Conservation (phyloP, 2,888 invertebrate genomes). For the Tanaodytes sp. region DNA sequence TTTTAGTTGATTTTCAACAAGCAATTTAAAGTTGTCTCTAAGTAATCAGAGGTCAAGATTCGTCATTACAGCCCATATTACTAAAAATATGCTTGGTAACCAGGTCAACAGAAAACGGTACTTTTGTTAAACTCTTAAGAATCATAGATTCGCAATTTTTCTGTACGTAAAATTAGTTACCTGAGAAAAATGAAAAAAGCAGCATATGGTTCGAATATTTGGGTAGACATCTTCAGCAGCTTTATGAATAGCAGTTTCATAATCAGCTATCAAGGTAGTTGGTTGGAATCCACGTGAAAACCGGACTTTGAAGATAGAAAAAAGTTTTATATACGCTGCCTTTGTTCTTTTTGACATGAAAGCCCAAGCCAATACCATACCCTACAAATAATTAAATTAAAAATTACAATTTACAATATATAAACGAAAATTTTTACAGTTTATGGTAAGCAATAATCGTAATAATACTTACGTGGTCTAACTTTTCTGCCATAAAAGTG, state of each 20-base stretch:
- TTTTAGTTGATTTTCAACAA: no score
- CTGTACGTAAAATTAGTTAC: no score
- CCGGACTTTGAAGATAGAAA: not conserved
- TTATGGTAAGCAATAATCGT: no score
- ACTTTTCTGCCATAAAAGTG: not conserved
- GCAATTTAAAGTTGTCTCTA: no score
- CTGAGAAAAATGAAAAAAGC: not conserved
- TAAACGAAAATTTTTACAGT: no score
- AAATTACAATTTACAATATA: not conserved
- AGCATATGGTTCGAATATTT: not conserved
- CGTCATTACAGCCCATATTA: no score
- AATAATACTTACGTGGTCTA: not conserved
- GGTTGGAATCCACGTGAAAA: not conserved
- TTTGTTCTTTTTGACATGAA: not conserved
- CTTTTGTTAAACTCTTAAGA: no score
- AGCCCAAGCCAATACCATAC: not conserved
- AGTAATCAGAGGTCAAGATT: no score
- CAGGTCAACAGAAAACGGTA: no score
- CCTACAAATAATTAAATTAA: not conserved
- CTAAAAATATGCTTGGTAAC: no score
- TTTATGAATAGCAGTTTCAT: not conserved
- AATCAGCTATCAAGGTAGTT: not conserved
- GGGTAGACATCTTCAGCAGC: not conserved
- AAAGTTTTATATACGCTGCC: not conserved
- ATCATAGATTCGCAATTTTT: no score